These are phyloP conservation scores for Muntiacus muntjak DNA, from an alignment of 2,113 vertebrate genomes.

Conservation along the genomic window DNA sequence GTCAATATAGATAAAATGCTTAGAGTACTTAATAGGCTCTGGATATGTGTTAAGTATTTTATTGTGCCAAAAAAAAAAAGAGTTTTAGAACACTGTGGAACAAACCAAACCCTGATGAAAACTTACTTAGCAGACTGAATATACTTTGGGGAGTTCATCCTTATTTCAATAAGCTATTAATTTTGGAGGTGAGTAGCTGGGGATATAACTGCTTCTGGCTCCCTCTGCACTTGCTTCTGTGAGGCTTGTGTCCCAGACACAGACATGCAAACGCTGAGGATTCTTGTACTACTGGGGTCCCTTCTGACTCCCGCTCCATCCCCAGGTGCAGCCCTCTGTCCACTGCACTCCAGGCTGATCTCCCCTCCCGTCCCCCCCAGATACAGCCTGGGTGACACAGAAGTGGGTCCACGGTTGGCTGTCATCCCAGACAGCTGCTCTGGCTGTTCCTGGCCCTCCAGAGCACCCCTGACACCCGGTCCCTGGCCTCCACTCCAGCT, in stretches of 20 bases:
- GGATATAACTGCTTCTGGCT: not conserved
- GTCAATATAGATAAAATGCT: not conserved
- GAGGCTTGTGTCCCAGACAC: not conserved
- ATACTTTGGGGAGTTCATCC: not conserved
- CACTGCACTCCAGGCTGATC: not conserved
- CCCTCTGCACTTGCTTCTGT: not conserved
- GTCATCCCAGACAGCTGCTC: not conserved
- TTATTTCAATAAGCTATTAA: not conserved
- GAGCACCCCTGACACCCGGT: fast-evolving
- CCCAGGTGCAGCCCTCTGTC: not conserved
- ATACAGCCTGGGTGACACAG: not conserved
- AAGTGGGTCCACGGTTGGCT: not conserved
- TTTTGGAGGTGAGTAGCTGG: not conserved
- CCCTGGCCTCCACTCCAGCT: not conserved
- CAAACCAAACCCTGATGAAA: not conserved
- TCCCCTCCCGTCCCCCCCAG: not conserved
- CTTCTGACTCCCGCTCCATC: not conserved
- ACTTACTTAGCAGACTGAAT: not conserved
- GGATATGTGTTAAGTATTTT: not conserved
- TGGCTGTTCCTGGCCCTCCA: not conserved
- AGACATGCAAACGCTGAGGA: not conserved
- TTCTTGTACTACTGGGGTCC: not conserved
- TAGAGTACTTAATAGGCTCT: not conserved
- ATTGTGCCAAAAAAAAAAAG: not conserved
- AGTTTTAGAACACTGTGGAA: not conserved